Evolutionary conservation across 2,888 invertebrate species (phyloP).

Genomic region (Lochmaea capreae): DNA sequence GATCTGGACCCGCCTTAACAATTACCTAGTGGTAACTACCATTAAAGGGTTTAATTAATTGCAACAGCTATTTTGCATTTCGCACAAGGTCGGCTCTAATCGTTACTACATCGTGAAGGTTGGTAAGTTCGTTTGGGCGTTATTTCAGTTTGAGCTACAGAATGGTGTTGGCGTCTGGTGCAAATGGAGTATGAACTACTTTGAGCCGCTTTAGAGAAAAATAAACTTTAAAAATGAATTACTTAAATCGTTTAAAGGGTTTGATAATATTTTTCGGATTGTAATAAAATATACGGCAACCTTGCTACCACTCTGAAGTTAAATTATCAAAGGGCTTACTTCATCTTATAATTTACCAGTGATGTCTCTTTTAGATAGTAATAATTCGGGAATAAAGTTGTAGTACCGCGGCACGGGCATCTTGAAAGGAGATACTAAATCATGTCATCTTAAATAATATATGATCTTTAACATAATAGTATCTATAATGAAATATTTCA

Average conservation of each 20-base stretch:
- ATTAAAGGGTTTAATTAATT: too few species aligned
- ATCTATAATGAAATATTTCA: slow-evolving; percentile 34
- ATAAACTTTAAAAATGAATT: too few species aligned
- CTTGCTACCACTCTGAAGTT: slow-evolving; percentile 21
- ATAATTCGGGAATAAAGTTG: slow-evolving; percentile 34
- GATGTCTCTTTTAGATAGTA: slow-evolving; percentile 41
- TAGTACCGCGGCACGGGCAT: slow-evolving; percentile 25
- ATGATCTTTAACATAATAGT: slow-evolving; percentile 36
- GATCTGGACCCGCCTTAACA: too few species aligned
- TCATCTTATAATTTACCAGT: slow-evolving; percentile 38
- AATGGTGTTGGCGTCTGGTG: too few species aligned
- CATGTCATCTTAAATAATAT: slow-evolving; percentile 44
- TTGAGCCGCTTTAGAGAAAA: too few species aligned
- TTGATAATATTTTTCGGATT: neutral
- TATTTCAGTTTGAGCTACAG: too few species aligned
- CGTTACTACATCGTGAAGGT: too few species aligned
- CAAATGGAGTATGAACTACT: too few species aligned
- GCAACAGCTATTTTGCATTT: too few species aligned
- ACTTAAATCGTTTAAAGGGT: neutral
- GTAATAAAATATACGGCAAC: slow-evolving; percentile 7
- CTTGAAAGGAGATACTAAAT: slow-evolving; percentile 39
- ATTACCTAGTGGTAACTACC: too few species aligned
- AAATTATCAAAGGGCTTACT: slow-evolving; percentile 29
- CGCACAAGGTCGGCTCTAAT: too few species aligned
- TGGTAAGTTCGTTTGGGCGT: too few species aligned